Base-by-base conservation (phyloP, 2,113 vertebrate genomes). In the Nesogale talazaci region DNA sequence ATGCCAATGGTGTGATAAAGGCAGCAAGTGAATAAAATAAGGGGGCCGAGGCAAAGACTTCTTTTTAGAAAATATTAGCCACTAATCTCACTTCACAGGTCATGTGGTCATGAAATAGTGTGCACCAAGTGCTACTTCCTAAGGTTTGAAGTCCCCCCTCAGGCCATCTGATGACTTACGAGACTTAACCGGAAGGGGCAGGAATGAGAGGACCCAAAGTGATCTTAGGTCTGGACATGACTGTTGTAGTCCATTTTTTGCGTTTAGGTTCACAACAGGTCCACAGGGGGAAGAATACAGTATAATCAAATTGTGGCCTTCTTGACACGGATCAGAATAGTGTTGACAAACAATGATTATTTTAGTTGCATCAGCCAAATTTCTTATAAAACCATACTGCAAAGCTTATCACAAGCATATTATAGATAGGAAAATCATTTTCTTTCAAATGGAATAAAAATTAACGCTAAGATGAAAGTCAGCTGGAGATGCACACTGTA, bases 401-500 rank as follows among this genome's bases (percentile, higher is more conserved):
- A 85, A 93, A 94, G 86, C 1, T 36, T 77, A 92, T 42, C 38
- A 23, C 27, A n/a, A 86, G 40, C 86, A 70, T 88, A 63, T 27
- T 36, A 78, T 1, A 85, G 38, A 91, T 7, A 83, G 56, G 34
- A 59, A 92, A 87, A 75, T 17, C 4, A 0, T 72, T 86, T 94
- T 79, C 36, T 93, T 92, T 91, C 52, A 1, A 38, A 59, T 70
- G 91, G 83, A 38, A 56, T 70, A 29, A 92, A 10, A 81, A 94
- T 96, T 38, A 84, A 91, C 4, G 22, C 40, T 80, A 79, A 90
- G 36, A 40, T 91, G 83, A 96, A 94, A 65, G 42, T 42, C 27
- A 29, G 56, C 16, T 93, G 6, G 89, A 90, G 89, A 95, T 94
- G 63, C 20, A 57, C 69, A 83, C 17, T 92, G 10, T 93, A 83